Evolutionary conservation across 2,113 vertebrate genomes (phyloP), one percentile per base, ranked within the genome.

Genomic region (Accipiter cooperii): DNA sequence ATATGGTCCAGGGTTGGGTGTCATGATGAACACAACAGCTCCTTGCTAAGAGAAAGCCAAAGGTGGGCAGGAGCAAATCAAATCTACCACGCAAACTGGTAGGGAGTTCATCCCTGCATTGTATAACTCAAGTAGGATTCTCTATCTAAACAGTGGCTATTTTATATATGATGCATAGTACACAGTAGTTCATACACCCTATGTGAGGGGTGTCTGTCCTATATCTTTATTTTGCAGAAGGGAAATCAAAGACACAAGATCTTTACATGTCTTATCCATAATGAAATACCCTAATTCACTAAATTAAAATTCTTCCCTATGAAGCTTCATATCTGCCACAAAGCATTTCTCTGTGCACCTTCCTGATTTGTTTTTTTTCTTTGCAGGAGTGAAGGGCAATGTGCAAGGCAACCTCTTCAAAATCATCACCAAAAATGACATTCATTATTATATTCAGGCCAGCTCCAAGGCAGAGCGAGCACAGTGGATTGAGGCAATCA

Each of bases 321-420:
- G 5, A 92, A 84, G 34, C 19, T 92, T 86, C 16, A 4, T 29
- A 33, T 44, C 57, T 44, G 8, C 44, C 64, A 40, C 18, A 85
- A 80, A 33, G 19, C 46, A 49, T 51, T 64, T 90, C 38, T 83
- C 58, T 47, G 19, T 57, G 33, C 22, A 54, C 24, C 13, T 46
- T 92, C 63, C 57, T 78, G 38, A 93, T 61, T 26, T 93, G 26
- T 90, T 86, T 42, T 55, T 83, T 40, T 70, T 49, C 65, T 92
- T 31, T 73, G 6, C 97, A 99, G 99, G 99, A 49, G 99, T 99
- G 83, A 99, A 99, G 96, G 99, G 99, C 25, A 99, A 99, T 55
- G 98, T 99, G 83, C 99, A 99, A 93, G 99, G 99, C 83, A 99
- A 99, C 91, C 98, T 99, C 80, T 99, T 99, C 96, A 99, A 99